A percentile compares a stretch with the other conserved stretches of the same genome.
Conservation (phyloP, 2,113 vertebrate genomes). For the Theropithecus gelada region DNA sequence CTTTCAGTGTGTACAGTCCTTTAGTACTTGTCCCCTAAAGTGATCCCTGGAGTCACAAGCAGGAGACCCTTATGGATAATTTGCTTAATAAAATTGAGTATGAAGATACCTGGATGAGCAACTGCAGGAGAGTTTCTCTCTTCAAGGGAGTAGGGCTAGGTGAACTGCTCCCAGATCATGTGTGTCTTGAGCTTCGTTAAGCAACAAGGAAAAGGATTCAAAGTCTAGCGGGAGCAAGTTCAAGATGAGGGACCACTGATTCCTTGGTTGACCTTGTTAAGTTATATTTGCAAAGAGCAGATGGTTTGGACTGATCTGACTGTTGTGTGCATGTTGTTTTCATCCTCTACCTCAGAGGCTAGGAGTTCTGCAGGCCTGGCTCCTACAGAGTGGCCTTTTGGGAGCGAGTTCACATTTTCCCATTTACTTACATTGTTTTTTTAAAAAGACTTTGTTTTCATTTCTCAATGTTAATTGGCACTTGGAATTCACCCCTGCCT, state of each 20-base stretch:
- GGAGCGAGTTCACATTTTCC: background rate
- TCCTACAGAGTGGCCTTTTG: background rate
- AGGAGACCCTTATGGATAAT: background rate
- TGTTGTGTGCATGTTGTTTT: rapidly evolving
- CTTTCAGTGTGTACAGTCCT: background rate
- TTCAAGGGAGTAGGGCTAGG: background rate
- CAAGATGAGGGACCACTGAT: background rate
- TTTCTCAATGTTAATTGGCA: background rate
- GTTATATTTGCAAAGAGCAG: background rate
- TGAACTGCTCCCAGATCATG: background rate
- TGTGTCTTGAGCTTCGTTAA: background rate
- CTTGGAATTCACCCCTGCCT: background rate
- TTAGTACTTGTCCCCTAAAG: background rate
- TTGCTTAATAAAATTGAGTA: background rate
- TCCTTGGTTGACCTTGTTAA: background rate
- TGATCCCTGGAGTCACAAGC: background rate
- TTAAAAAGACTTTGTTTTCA: background rate
- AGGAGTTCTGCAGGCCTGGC: background rate
- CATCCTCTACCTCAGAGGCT: background rate
- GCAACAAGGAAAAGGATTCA: background rate
- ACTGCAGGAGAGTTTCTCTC: background rate
- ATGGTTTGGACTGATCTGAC: rapidly evolving
- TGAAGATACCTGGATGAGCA: too few relatives aligned
- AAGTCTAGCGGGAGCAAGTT: background rate
- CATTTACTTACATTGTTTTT: background rate